Evolutionary conservation across 1,140 invertebrate species (phyloP).

Genomic region (Aethina tumida): DNA sequence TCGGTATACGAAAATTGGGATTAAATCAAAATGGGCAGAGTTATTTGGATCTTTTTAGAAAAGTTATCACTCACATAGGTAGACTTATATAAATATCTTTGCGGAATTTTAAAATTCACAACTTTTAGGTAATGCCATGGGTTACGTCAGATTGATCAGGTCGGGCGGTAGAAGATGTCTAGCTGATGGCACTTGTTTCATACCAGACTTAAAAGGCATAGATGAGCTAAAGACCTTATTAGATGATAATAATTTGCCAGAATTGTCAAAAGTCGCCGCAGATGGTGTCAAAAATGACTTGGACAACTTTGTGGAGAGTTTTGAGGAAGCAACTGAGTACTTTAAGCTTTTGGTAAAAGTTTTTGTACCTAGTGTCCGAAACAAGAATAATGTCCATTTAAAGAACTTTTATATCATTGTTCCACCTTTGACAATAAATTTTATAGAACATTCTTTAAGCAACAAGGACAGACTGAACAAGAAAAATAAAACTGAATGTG

Average conservation of each 20-base stretch:
- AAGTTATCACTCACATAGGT: constrained; percentile 88
- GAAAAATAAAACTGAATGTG: constrained; percentile 74
- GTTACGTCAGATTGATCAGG: constrained; percentile 88
- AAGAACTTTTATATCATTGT: constrained; percentile 91
- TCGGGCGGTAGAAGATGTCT: constrained; percentile 90
- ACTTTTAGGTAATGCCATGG: constrained; percentile 79
- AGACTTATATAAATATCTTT: constrained; percentile 2
- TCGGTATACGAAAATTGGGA: constrained; percentile 83
- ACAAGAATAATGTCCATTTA: constrained; percentile 81
- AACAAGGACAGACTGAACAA: constrained; percentile 88
- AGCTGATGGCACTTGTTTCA: constrained; percentile 80
- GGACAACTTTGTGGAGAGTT: constrained; percentile 69
- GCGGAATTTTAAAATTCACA: not conserved
- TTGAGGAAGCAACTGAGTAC: constrained; percentile 90
- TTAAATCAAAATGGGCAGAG: constrained; percentile 70
- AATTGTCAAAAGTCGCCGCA: constrained; percentile 53
- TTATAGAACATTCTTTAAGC: constrained; percentile 84
- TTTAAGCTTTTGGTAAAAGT: constrained; percentile 91
- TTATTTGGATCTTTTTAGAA: constrained; percentile 89
- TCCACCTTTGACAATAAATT: constrained; percentile 90
- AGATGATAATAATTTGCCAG: constrained; percentile 46
- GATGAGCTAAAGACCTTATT: constrained; percentile 49
- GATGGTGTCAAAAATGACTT: constrained; percentile 69
- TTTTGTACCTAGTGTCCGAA: constrained; percentile 80
- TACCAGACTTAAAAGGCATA: constrained; percentile 72